These are phyloP conservation scores for Allolobophora icterica DNA, from an alignment of 2,888 invertebrate species.

Conservation along the genomic window DNA sequence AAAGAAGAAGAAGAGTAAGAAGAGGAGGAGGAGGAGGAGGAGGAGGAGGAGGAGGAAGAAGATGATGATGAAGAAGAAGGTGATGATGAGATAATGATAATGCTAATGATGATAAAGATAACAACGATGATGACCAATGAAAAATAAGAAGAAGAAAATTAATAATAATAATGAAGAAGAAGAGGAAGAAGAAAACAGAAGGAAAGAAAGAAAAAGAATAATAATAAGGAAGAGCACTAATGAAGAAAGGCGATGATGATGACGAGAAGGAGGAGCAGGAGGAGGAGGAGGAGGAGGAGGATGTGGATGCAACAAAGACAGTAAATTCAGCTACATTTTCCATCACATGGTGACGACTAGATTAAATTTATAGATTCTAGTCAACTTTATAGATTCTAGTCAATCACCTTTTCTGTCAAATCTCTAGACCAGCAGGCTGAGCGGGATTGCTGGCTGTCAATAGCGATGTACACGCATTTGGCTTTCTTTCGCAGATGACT, in stretches of 20 bases:
- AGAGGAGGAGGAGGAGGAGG: no score
- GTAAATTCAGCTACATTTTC: no score
- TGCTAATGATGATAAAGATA: background rate
- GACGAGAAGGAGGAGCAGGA: background rate
- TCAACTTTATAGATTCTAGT: no score
- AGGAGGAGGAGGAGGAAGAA: background rate
- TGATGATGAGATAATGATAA: background rate
- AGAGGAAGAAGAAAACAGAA: conserved; percentile 31
- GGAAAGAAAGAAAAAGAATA: no score
- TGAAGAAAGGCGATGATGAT: conserved; percentile 33
- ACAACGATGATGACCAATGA: background rate
- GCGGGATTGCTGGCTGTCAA: no score
- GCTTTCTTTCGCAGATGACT: no score
- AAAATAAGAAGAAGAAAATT: conserved; percentile 18
- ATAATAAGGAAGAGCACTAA: background rate
- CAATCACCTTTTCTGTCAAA: no score
- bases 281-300: background rate
- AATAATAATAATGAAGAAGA: background rate
- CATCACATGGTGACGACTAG: conserved; percentile 40
- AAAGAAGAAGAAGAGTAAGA: no score
- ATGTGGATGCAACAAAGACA: conserved; percentile 27
- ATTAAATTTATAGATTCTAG: no score
- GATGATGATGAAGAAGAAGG: no score
- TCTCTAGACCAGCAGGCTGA: no score
- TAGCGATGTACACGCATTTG: no score